Evolutionary conservation across 23 tunicate species (phyloP).

Genomic region (Styela clava): DNA sequence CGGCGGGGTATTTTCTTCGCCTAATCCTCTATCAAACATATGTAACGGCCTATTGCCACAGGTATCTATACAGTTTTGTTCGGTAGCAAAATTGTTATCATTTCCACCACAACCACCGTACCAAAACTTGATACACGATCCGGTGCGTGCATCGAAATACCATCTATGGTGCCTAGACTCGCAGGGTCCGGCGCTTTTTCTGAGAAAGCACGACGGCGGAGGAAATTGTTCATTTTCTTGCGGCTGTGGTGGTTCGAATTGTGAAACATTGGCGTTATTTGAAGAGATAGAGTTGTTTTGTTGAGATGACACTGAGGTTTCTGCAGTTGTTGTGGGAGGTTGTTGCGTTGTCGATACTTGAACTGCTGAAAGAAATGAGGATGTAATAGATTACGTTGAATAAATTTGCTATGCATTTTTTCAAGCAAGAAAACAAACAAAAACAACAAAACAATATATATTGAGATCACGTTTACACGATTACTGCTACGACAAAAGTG

Average conservation of each 20-base stretch:
- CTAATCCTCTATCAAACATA: neutral
- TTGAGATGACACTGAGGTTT: too few relatives aligned
- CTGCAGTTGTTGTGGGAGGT: too few relatives aligned
- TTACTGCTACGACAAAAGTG: too few relatives aligned
- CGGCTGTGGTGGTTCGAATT: slow-evolving; percentile 12
- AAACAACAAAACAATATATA: too few relatives aligned
- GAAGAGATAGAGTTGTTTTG: too few relatives aligned
- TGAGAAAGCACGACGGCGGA: neutral
- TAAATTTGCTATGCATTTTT: too few relatives aligned
- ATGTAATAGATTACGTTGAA: too few relatives aligned
- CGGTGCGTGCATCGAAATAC: neutral
- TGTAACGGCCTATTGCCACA: neutral
- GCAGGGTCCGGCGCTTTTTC: slow-evolving; percentile 9
- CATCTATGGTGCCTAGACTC: neutral
- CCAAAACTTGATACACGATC: neutral
- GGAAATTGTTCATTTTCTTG: slow-evolving; percentile 29
- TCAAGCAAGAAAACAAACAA: too few relatives aligned
- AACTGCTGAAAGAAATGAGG: too few relatives aligned
- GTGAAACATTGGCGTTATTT: neutral
- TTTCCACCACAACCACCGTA: slow-evolving; percentile 21
- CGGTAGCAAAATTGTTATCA: slow-evolving; percentile 2
- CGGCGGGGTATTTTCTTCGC: neutral
- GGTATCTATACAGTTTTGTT: neutral
- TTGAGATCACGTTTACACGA: too few relatives aligned
- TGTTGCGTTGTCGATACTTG: too few relatives aligned